Evolutionary conservation across 2,888 invertebrate species (phyloP).

Genomic region (Eilema depressum): DNA sequence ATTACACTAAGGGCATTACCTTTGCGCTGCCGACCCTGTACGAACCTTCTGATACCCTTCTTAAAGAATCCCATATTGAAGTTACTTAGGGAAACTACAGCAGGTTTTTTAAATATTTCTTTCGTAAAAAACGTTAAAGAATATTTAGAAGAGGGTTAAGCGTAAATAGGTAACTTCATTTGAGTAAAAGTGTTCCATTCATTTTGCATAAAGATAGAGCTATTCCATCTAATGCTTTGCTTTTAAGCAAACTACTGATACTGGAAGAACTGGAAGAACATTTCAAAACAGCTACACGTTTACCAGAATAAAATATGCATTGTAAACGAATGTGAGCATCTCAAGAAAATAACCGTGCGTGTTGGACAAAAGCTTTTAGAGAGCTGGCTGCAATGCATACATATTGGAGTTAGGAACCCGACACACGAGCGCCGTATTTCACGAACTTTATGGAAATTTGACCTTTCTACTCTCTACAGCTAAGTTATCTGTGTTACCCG

Average conservation of each 20-base stretch:
- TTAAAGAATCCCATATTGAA: too few relatives aligned
- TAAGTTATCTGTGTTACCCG: background rate
- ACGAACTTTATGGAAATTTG: slow-evolving; percentile 31
- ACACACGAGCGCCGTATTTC: slow-evolving; percentile 35
- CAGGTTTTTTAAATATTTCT: too few relatives aligned
- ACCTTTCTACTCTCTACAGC: slow-evolving; percentile 8
- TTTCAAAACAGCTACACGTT: slow-evolving; percentile 45
- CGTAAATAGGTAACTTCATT: background rate
- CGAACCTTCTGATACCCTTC: too few relatives aligned
- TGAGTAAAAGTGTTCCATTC: background rate
- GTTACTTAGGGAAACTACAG: too few relatives aligned
- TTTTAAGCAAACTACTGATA: slow-evolving; percentile 39
- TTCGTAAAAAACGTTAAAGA: too few relatives aligned
- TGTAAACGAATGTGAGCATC: slow-evolving; percentile 61
- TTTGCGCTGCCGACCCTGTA: too few relatives aligned
- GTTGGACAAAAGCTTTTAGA: slow-evolving; percentile 79
- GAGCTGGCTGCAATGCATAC: slow-evolving; percentile 59
- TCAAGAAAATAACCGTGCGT: slow-evolving; percentile 68
- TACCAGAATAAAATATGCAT: slow-evolving; percentile 69
- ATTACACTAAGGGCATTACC: too few relatives aligned
- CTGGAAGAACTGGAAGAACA: slow-evolving; percentile 23
- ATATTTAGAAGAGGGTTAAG: too few relatives aligned
- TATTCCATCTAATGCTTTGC: slow-evolving; percentile 8
- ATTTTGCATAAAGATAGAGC: background rate
- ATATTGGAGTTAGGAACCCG: slow-evolving; percentile 48